Conservation (phyloP, 2,888 invertebrate genomes). For the Notodonta dromedarius region DNA sequence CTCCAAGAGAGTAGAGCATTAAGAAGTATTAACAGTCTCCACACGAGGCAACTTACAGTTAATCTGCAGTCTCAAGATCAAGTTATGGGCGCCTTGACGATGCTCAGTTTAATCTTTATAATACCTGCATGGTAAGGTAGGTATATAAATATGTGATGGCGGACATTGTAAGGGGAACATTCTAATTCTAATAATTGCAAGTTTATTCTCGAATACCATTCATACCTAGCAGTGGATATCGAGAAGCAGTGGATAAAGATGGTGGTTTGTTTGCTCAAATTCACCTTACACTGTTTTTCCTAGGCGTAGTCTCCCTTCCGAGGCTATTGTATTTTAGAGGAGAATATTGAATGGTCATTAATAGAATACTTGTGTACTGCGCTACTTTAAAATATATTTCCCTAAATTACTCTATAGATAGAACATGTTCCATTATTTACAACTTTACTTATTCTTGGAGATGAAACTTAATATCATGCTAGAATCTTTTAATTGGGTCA, state of each 20-base stretch:
- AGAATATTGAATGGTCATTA: too few species aligned
- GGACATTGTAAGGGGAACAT: background rate
- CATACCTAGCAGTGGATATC: too few species aligned
- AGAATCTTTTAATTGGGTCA: conserved; percentile 23
- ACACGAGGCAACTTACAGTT: conserved; percentile 36
- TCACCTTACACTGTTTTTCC: too few species aligned
- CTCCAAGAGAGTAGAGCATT: conserved; percentile 7
- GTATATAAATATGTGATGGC: background rate
- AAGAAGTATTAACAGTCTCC: background rate
- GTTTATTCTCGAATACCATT: too few species aligned
- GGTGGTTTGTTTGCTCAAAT: too few species aligned
- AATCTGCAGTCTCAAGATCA: conserved; percentile 46
- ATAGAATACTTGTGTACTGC: too few species aligned
- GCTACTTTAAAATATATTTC: too few species aligned
- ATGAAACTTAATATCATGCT: conserved; percentile 9
- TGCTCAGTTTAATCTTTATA: conserved; percentile 39
- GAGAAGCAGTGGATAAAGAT: too few species aligned
- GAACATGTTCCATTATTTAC: background rate
- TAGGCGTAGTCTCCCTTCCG: too few species aligned
- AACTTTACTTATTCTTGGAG: background rate
- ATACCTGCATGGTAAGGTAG: conserved; percentile 1
- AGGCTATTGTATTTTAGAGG: too few species aligned
- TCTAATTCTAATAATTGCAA: background rate
- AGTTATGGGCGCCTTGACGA: conserved; percentile 46
- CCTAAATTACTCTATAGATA: too few species aligned